Conservation (phyloP, 2,113 vertebrate genomes). For the Hippocampus guttulatus region DNA sequence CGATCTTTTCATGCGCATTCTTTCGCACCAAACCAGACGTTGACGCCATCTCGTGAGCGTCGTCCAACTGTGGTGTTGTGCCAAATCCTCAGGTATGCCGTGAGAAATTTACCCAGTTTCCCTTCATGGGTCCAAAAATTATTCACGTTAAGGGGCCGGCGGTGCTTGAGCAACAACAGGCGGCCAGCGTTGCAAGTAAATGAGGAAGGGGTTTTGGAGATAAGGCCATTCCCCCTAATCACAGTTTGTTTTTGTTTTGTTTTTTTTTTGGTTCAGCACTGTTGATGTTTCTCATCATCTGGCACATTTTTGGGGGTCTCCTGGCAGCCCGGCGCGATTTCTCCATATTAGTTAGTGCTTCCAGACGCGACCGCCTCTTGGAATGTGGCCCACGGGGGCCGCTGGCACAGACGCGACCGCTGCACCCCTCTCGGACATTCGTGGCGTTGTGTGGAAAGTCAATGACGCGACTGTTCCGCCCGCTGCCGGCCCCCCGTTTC, state of each 20-base stretch:
- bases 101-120: too few relatives aligned
- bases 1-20: too few relatives aligned
- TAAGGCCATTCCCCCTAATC: background rate
- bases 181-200: too few relatives aligned
- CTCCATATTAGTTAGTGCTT: constrained; percentile 52
- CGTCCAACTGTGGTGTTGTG: too few relatives aligned
- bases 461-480: constrained; percentile 58
- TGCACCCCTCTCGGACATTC: constrained; percentile 5
- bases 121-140: too few relatives aligned
- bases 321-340: constrained; percentile 34
- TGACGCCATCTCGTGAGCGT: too few relatives aligned
- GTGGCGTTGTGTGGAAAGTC: constrained; percentile 56
- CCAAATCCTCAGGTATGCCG: too few relatives aligned
- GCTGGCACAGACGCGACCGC: constrained; percentile 3
- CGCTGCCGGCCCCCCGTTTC: background rate
- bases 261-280: constrained; percentile 47
- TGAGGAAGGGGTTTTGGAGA: background rate
- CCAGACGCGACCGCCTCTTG: constrained; percentile 16
- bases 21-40: too few relatives aligned
- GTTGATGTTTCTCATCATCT: constrained; percentile 48
- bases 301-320: constrained; percentile 44
- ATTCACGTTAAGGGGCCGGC: too few relatives aligned
- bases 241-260: background rate
- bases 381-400: constrained; percentile 45
- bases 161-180: too few relatives aligned